Percentiles rank a stretch among this genome's conserved stretches.
phyloP scores from a whole-genome alignment of 1,140 invertebrate genomes.

The Goniozus legneri region DNA sequence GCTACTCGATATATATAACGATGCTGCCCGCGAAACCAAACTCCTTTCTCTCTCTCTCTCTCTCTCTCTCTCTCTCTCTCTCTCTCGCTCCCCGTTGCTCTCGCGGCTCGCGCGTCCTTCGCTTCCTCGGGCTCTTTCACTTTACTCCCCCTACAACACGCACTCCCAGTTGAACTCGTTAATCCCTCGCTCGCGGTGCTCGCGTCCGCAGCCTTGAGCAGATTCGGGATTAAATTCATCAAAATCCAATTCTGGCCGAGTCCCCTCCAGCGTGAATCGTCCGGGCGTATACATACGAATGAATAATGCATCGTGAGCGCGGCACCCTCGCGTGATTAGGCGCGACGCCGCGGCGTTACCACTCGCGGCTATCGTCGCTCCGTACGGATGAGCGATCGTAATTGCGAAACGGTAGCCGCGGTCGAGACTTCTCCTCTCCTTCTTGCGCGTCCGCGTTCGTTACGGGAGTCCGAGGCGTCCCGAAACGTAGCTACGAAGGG shows the following conservation, averaged over 20 bases:
- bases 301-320: slow-evolving; percentile 51
- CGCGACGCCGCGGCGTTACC: slow-evolving; percentile 2
- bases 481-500: too few relatives aligned
- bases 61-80: neutral
- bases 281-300: slow-evolving; percentile 34
- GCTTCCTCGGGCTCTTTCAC: slow-evolving; percentile 2
- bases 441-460: too few relatives aligned
- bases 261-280: slow-evolving; percentile 21
- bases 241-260: slow-evolving; percentile 49
- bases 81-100: neutral
- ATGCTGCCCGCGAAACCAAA: too few relatives aligned
- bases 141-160: neutral
- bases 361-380: neutral
- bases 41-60: slow-evolving; percentile 3
- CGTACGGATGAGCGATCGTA: slow-evolving; percentile 45
- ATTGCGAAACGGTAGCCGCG: slow-evolving; percentile 43
- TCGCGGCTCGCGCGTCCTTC: neutral
- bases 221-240: slow-evolving; percentile 55
- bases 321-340: slow-evolving; percentile 27
- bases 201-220: slow-evolving; percentile 36
- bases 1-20: too few relatives aligned
- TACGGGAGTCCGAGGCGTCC: too few relatives aligned
- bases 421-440: too few relatives aligned
- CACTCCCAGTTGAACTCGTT: slow-evolving; percentile 25
- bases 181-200: slow-evolving; percentile 22